phyloP scores from a whole-genome alignment of 2,113 vertebrate genomes.

The Vidua macroura region DNA sequence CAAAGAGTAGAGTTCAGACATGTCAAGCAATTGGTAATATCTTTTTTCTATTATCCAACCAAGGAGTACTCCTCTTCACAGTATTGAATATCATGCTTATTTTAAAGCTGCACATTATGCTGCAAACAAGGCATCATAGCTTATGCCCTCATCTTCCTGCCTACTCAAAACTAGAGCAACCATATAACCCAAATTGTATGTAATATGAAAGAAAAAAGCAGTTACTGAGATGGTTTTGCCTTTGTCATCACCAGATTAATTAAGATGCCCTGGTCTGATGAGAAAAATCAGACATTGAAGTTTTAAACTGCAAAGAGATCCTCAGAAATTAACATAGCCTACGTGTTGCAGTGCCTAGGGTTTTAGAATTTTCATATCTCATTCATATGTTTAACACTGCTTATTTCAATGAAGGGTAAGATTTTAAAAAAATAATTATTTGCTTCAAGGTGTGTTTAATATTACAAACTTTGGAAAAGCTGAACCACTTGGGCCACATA shows the following conservation, averaged over 20 bases:
- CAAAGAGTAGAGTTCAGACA: neutral
- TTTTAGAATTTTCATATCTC: neutral
- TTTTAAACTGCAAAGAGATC: neutral
- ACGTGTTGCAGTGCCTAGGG: neutral
- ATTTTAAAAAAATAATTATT: neutral
- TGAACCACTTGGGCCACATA: neutral
- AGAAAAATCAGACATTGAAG: neutral
- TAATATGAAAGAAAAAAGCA: neutral
- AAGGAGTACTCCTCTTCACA: neutral
- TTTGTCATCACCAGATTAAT: neutral
- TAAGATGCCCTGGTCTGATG: neutral
- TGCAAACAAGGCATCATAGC: neutral
- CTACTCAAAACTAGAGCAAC: neutral
- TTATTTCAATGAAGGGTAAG: neutral
- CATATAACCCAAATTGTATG: neutral
- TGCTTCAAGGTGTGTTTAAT: neutral
- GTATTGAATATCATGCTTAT: neutral
- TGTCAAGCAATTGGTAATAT: neutral
- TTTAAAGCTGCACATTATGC: neutral
- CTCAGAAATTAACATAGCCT: neutral
- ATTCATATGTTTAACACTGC: neutral
- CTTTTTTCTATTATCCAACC: neutral
- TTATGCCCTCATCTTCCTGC: neutral
- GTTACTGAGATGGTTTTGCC: neutral
- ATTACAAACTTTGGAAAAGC: neutral